Evolutionary conservation across 2,797 vertebrate species (phyloP), one percentile per base, ranked within the genome.

Genomic region (Danio choprae): DNA sequence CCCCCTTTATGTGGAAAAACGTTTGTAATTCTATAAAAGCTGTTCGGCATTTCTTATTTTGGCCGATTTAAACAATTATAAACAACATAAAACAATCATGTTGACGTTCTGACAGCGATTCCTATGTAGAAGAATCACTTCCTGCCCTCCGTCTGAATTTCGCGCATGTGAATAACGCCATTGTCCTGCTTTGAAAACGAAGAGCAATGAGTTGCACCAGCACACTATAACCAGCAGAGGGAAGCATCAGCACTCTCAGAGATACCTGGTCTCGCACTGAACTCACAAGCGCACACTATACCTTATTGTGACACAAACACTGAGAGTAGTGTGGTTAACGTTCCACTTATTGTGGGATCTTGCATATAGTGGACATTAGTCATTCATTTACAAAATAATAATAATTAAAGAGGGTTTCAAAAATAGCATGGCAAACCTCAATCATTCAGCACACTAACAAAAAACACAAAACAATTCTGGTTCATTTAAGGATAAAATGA

Each of bases 401-500:
- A n/a, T n/a, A n/a, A n/a, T n/a, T n/a, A n/a, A 0, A 43, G 43
- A 5, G 10, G n/a, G 6, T 18, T 60, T 9, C 10, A 44, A 13
- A 44, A 36, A 15, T n/a, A 46, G n/a, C n/a, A n/a, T n/a, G n/a
- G 11, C 44, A 16, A 16, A 6, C 16, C 16, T 72, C 40, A 10
- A 0, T 71, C 38, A 41, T 6, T 53, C 6, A 55, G 10, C 50
- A 53, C 48, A 13, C 41, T 56, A 12, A 18, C 13, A 44, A 29
- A 41, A 71, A 40, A 11, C 7, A 12, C 7, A 41, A 41, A 11
- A 2, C 4, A 15, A 12, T 4, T 38, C 4, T 7, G 67, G 46
- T 73, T 43, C 40, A 36, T 36, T 59, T 59, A 16, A 46, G 18
- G 20, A 59, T 58, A 44, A 72, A 53, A 13, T 36, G 20, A 68